Percentiles rank a stretch among this genome's conserved stretches.
Conservation (phyloP, 2,888 invertebrate genomes). For the Augochlorella aurata region DNA sequence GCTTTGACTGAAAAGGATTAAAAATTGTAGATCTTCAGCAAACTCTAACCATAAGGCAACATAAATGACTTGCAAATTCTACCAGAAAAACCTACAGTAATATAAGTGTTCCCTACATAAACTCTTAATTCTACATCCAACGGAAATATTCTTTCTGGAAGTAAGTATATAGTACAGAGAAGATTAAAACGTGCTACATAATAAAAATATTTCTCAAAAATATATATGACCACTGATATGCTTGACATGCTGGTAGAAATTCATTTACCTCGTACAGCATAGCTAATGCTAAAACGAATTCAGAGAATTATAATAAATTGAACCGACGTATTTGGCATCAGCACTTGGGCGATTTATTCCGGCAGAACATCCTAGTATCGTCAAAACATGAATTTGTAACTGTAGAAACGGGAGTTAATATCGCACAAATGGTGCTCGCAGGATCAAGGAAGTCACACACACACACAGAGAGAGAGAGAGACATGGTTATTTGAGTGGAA, state of each 20-base stretch:
- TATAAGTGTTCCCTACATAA: no score
- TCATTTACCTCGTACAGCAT: neutral
- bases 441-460: conserved; percentile 20
- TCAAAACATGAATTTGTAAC: neutral
- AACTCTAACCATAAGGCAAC: no score
- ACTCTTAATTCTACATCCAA: no score
- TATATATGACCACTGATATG: neutral
- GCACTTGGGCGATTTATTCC: no score
- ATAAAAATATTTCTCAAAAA: neutral
- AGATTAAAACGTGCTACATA: neutral
- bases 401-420: neutral
- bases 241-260: neutral
- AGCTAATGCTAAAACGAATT: neutral
- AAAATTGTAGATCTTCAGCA: no score
- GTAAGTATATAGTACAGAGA: neutral
- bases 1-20: no score
- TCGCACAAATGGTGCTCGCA: conserved; percentile 44
- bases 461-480: conserved; percentile 5
- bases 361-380: neutral
- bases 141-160: no score
- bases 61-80: no score
- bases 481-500: conserved; percentile 71
- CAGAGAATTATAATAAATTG: neutral
- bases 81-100: no score
- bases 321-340: neutral